Evolutionary conservation across 2,797 vertebrate genomes (phyloP), one percentile per base, ranked within the genome.

Genomic region (Eupleurogrammus muticus): DNA sequence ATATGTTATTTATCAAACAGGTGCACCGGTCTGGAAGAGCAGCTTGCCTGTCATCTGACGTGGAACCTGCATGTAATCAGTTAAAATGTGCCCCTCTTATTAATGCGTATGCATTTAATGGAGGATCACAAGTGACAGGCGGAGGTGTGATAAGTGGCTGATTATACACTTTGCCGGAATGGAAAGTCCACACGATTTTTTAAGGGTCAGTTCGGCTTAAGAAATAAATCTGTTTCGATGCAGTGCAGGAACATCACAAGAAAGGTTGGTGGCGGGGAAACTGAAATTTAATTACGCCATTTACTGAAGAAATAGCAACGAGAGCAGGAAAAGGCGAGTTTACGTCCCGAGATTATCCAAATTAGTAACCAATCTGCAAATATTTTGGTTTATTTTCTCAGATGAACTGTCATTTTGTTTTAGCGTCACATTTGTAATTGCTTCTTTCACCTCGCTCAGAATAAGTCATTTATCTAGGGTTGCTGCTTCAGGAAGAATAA

Each of bases 101-200:
- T 68, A 73, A 76, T 83, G 70, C 62, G 77, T 75, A 61, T 59
- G 52, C 48, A 83, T 76, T 63, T 46, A 69, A 72, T 24, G 19
- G 42, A 51, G 28, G 56, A 71, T 73, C 14, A 60, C 16, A 20
- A 65, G 62, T 59, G 34, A 63, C 12, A 9, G 20, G 23, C 21
- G 5, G 42, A 48, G 28, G 68, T 58, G 50, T 54, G 47, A 65
- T 63, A 57, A 59, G 56, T 66, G 35, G 34, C 47, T 57, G 47
- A 71, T 73, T 74, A 50, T 32, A 56, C 64, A 66, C 32, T 70
- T 64, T 9, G 24, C 4, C 48, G 46, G 47, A 55, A 75, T 38
- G 14, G 13, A 56, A 52, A 17, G 40, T 42, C 51, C 9, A 28
- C 16, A 23, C 17, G 21, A 23, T 21, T 36, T 24, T 52, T 32